Evolutionary conservation across 2,888 invertebrate species (phyloP), one percentile per base, ranked within the genome.

Genomic region (Eilema sororculum): DNA sequence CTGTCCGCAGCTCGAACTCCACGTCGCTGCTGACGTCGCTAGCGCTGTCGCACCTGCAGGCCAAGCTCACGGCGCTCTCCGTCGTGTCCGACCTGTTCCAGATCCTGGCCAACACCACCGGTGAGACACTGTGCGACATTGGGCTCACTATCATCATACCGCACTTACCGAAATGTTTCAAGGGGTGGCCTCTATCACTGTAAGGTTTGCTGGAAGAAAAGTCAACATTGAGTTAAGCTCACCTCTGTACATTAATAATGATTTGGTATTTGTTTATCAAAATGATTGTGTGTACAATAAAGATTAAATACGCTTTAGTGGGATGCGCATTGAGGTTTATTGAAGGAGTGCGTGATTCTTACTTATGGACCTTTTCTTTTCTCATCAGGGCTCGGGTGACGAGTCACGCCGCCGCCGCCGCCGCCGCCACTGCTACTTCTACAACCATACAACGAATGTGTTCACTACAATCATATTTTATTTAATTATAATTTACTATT

Each of bases 11-110:
- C 25, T 16, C 56, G 16, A 69, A 69, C 61, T 12, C 25, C 25
- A 56, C 69, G 37, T 56, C 52, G 20, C 30, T 65, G 28, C 41
- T 69, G 61, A 13, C 60, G 5, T 13, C 69, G 0, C 65, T 69
- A 25, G 52, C 28, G n/a, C 24, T 56, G 60, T 69, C 69, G 20
- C 59, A 69, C 52, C 59, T 69, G 33, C 65, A 69, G 58, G 69
- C 69, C 5, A 69, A 69, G 65, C 69, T 69, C 24, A 61, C 65
- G 3, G 69, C 69, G 37, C 69, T 69, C 37, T 30, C 69, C 8
- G 61, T 65, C 33, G 52, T 65, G 3, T 65, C 65, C 1, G 69
- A 69, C 37, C 8, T 69, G 9, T 20, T 60, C 46, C 60, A 65
- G 9, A 63, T 64, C 28, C 9, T 66, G 9, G 20, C 33, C 22